These are phyloP conservation scores for Zosterops hypoxanthus DNA, from an alignment of 2,113 vertebrate genomes.

Conservation along the genomic window DNA sequence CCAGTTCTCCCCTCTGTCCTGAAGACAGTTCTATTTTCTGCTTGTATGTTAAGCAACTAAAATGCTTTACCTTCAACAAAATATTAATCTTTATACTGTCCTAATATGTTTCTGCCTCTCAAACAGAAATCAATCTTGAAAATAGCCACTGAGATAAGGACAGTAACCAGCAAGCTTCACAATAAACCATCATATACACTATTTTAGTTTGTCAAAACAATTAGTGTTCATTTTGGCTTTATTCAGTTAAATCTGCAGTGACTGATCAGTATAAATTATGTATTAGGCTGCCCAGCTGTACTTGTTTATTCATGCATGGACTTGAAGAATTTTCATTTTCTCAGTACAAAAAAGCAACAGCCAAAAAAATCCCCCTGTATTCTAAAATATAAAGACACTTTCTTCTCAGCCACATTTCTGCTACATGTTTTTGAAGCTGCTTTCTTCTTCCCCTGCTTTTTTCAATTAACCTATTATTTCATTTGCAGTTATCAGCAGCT, in stretches of 20 bases:
- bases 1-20: neutral
- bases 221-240: slow-evolving; percentile 86
- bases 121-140: slow-evolving; percentile 38
- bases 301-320: slow-evolving; percentile 90
- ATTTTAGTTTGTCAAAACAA: slow-evolving; percentile 86
- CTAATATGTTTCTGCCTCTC: slow-evolving; percentile 20
- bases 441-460: neutral
- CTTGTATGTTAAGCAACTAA: slow-evolving; percentile 8
- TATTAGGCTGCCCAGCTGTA: slow-evolving; percentile 89
- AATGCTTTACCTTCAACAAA: neutral
- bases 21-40: slow-evolving; percentile 17
- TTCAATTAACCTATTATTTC: slow-evolving; percentile 25
- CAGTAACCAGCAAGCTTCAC: slow-evolving; percentile 15
- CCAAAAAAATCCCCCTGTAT: neutral
- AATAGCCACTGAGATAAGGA: slow-evolving; percentile 48
- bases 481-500: neutral
- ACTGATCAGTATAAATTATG: slow-evolving; percentile 94
- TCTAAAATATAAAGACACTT: slow-evolving; percentile 46
- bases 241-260: slow-evolving; percentile 80
- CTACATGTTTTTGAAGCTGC: neutral
- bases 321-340: slow-evolving; percentile 78
- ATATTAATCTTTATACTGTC: slow-evolving; percentile 56
- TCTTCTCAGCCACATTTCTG: slow-evolving; percentile 15
- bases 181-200: slow-evolving; percentile 67
- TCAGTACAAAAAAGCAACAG: slow-evolving; percentile 55